These are phyloP conservation scores for Tipula helvola DNA, from an alignment of 2,888 invertebrate genomes.

Conservation along the genomic window DNA sequence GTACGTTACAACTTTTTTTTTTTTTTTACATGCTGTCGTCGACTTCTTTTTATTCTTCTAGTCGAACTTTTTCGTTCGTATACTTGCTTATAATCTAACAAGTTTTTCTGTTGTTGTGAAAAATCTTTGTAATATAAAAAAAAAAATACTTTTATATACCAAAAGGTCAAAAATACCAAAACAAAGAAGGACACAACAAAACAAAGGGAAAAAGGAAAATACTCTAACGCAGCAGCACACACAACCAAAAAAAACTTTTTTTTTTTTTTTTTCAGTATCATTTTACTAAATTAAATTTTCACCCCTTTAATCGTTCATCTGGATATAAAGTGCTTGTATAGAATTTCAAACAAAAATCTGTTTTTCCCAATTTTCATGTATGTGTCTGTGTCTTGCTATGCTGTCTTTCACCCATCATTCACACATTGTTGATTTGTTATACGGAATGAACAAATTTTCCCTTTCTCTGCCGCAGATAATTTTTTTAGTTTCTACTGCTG, in stretches of 20 bases:
- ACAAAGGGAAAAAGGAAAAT: neutral
- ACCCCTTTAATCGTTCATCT: constrained; percentile 4
- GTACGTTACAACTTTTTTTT: neutral
- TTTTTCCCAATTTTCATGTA: neutral
- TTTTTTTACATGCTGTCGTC: neutral
- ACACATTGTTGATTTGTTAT: neutral
- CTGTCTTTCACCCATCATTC: neutral
- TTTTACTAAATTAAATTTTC: neutral
- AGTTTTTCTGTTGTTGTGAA: neutral
- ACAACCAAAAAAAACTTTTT: neutral
- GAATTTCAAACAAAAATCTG: neutral
- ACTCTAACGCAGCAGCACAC: neutral
- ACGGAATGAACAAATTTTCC: neutral
- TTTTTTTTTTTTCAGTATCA: neutral
- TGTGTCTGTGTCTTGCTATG: neutral
- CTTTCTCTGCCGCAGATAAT: neutral
- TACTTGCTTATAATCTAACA: neutral
- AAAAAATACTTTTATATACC: neutral
- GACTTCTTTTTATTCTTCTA: neutral
- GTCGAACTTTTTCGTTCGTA: neutral
- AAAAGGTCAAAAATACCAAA: neutral
- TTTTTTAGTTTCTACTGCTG: neutral
- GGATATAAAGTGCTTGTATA: neutral
- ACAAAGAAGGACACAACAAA: neutral
- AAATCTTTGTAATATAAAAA: neutral